Evolutionary conservation across 2,797 vertebrate genomes (phyloP), one percentile per base, ranked within the genome.

Genomic region (Steatocranus sp.): DNA sequence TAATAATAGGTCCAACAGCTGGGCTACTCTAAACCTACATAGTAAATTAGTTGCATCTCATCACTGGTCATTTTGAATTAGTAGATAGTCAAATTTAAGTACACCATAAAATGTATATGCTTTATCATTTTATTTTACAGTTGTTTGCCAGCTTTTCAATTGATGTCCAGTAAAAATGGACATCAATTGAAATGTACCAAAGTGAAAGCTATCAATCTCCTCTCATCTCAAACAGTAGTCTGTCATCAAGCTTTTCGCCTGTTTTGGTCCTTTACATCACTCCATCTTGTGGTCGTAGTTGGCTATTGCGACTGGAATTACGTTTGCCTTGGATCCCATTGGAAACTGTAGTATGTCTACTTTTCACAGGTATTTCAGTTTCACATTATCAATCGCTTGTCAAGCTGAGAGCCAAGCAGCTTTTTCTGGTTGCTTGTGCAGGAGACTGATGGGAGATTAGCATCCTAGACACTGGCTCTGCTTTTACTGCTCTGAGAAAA

Each of bases 31-130:
- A 68, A 43, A 68, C 8, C 63, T 68, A 43, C 63, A 68, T 66
- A 41, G 34, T 41, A 41, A 66, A 58, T 58, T 58, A 58, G n/a
- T 66, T 41, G n/a, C 34, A 66, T 66, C 34, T 66, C 34, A 66
- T 38, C 61, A 41, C n/a, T 66, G 61, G n/a, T 41, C 36, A 66
- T 4, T 66, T 25, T 68, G 20, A 68, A 68, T 7, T 25, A 68
- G 20, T 25, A 43, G 20, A 11, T 5, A 32, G 27, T 61, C 56
- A 34, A 34, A 58, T 56, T 56, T 18, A 56, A 56, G 54, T 30
- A 32, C 32, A 66, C 11, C n/a, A 0, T 38, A 23, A 38, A 66
- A 66, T 23, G 0, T 66, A 38, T 38, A 23, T 66, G n/a, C 5
- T 23, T 38, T 66, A 0, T 61, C 1, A 61, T 61, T 61, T 61